These are phyloP conservation scores for Enteromius viviparus DNA, from an alignment of 2,797 vertebrate species.

Conservation along the genomic window DNA sequence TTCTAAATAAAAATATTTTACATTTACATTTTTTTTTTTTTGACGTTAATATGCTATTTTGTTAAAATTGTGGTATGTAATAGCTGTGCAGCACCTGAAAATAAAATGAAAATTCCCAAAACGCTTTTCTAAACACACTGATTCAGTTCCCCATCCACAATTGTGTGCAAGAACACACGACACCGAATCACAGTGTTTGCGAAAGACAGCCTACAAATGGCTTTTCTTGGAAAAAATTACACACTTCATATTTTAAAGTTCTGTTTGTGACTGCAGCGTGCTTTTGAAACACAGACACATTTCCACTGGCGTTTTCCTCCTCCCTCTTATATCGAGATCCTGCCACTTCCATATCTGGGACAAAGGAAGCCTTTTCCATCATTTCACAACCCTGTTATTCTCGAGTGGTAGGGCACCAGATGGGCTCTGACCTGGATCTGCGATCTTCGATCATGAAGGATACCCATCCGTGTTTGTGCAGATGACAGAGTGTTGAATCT, in stretches of 20 bases:
- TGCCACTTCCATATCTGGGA: slow-evolving; percentile 40
- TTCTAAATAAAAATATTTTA: not conserved
- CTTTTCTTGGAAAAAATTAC: too few relatives aligned
- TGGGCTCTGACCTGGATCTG: slow-evolving; percentile 57
- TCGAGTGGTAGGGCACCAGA: slow-evolving; percentile 50
- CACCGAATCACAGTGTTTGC: not conserved
- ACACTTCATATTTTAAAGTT: not conserved
- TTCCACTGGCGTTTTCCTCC: not conserved
- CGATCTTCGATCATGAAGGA: slow-evolving; percentile 44
- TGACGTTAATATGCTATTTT: not conserved
- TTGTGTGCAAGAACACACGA: not conserved
- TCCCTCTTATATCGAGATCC: not conserved
- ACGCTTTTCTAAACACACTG: not conserved
- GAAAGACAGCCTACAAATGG: not conserved
- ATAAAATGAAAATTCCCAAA: not conserved
- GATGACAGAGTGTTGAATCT: slow-evolving; percentile 58
- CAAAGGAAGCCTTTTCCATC: slow-evolving; percentile 46
- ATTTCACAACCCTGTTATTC: slow-evolving; percentile 48
- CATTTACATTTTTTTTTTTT: not conserved
- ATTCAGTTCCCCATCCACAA: not conserved
- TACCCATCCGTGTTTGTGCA: slow-evolving; percentile 51
- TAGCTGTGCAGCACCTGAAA: not conserved
- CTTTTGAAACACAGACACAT: not conserved
- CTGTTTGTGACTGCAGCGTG: not conserved
- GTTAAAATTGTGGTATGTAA: not conserved